phyloP scores from a whole-genome alignment of 2,888 invertebrate genomes.

The Acleris laterana region DNA sequence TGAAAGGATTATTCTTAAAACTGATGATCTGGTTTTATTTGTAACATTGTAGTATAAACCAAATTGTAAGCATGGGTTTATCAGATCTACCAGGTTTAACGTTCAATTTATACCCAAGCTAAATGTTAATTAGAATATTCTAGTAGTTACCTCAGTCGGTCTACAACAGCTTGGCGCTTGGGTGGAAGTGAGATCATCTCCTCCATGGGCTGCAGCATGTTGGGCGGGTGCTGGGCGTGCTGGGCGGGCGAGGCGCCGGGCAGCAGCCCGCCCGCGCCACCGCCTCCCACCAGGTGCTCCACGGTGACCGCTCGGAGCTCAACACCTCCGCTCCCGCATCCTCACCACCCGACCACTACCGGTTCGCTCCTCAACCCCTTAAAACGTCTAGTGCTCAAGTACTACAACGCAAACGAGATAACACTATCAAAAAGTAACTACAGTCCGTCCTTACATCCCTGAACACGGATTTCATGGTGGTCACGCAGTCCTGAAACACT shows the following conservation, averaged over 20 bases:
- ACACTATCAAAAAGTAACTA: conserved; percentile 65
- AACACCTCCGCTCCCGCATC: conserved; percentile 66
- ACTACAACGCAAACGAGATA: conserved; percentile 69
- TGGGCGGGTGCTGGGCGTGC: conserved; percentile 85
- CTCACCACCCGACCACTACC: conserved; percentile 46
- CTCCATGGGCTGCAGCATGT: conserved; percentile 86
- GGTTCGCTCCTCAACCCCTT: conserved; percentile 42
- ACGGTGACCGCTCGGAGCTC: conserved; percentile 75
- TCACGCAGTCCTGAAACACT: conserved; percentile 21
- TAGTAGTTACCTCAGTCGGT: conserved; percentile 87
- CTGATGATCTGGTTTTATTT: too few species aligned
- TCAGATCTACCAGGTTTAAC: too few species aligned
- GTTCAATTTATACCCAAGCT: too few species aligned
- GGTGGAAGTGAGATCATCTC: conserved; percentile 89
- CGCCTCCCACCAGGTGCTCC: conserved; percentile 92
- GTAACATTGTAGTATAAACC: too few species aligned
- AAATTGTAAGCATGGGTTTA: too few species aligned
- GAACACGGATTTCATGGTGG: conserved; percentile 30
- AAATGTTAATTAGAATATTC: neutral
- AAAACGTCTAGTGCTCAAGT: conserved; percentile 56
- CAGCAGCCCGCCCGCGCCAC: conserved; percentile 87
- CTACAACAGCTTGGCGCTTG: conserved; percentile 93
- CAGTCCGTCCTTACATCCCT: conserved; percentile 39
- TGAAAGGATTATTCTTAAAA: too few species aligned
- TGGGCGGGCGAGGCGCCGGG: conserved; percentile 85